Evolutionary conservation across 2,797 vertebrate genomes (phyloP).

Genomic region (Falco rusticolus): DNA sequence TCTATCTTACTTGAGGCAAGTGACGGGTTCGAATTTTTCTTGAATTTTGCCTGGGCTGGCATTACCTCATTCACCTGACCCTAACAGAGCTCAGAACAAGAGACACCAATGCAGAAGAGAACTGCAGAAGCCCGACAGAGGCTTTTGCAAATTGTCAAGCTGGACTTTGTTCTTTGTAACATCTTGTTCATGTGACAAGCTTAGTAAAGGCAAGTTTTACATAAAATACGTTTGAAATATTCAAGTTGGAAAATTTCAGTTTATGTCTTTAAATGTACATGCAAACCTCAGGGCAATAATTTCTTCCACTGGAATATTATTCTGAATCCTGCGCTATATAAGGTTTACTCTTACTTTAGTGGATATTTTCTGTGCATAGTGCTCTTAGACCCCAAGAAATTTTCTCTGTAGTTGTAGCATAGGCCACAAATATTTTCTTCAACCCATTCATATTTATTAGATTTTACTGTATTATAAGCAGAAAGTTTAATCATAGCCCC

Average conservation of each 20-base stretch:
- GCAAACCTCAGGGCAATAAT: neutral
- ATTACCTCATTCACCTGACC: neutral
- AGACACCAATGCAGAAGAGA: neutral
- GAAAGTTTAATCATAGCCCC: neutral
- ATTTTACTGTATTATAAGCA: neutral
- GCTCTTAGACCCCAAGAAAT: neutral
- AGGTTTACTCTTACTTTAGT: neutral
- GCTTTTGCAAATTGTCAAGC: neutral
- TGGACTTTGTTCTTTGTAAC: neutral
- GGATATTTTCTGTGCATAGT: neutral
- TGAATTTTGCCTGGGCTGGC: neutral
- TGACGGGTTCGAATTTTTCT: neutral
- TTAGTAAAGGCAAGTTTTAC: neutral
- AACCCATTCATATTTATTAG: neutral
- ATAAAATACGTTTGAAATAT: neutral
- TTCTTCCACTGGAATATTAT: neutral
- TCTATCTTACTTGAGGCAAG: neutral
- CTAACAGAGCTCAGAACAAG: neutral
- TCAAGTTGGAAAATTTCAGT: neutral
- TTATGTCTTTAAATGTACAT: neutral
- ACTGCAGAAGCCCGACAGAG: neutral
- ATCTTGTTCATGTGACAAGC: neutral
- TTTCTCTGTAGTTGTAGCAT: neutral
- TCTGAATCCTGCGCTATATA: neutral
- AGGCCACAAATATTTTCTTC: neutral